These are phyloP conservation scores for Sebastes cheni DNA, from an alignment of 2,797 vertebrate genomes.

Conservation along the genomic window DNA sequence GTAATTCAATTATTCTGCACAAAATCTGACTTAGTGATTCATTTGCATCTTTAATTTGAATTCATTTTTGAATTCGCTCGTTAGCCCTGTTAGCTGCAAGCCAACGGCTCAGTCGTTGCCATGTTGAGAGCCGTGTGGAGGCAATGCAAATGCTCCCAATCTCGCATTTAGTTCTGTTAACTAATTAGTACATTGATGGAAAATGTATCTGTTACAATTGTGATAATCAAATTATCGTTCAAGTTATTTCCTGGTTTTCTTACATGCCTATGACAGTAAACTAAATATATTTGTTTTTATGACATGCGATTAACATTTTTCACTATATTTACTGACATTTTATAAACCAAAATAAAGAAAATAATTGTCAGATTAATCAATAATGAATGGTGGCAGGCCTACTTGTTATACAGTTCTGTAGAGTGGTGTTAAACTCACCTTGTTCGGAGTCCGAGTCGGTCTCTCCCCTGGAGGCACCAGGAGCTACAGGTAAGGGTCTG, in stretches of 20 bases:
- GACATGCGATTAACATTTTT: background rate
- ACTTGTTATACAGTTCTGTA: background rate
- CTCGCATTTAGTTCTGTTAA: too few relatives aligned
- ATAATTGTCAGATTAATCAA: background rate
- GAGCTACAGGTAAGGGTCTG: conserved; percentile 92
- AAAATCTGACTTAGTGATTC: background rate
- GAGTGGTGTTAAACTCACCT: conserved; percentile 82
- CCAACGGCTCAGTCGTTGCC: too few relatives aligned
- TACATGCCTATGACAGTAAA: background rate
- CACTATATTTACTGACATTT: background rate
- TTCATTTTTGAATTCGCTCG: too few relatives aligned
- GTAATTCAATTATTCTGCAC: background rate
- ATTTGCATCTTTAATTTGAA: background rate
- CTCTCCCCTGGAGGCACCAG: conserved; percentile 84
- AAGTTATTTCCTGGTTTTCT: background rate
- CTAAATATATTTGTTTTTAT: background rate
- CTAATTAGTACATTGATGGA: background rate
- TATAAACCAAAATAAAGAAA: background rate
- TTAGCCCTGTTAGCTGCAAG: too few relatives aligned
- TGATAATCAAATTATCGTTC: background rate
- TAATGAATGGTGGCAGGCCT: background rate
- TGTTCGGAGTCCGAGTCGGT: conserved; percentile 89
- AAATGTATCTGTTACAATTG: background rate
- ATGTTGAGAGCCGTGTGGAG: too few relatives aligned
- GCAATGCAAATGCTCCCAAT: too few relatives aligned